These are phyloP conservation scores for Seriola aureovittata DNA, from an alignment of 2,113 vertebrate species.

Conservation along the genomic window DNA sequence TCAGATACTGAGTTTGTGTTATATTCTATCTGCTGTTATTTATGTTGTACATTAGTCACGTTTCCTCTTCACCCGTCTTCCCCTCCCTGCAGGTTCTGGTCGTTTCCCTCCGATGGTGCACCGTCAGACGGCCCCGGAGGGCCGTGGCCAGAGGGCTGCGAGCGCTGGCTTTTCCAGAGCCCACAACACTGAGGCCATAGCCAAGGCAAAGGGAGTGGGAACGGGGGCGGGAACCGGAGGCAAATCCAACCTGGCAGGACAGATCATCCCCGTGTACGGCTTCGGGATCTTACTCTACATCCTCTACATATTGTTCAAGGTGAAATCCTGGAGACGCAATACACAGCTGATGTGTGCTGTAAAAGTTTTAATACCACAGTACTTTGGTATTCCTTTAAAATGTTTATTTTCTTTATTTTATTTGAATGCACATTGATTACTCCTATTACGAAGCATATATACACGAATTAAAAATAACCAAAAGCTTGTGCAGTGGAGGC, in stretches of 20 bases:
- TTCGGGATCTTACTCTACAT: constrained; percentile 98
- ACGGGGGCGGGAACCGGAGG: constrained; percentile 67
- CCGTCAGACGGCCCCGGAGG: constrained; percentile 78
- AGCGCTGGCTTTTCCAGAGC: constrained; percentile 85
- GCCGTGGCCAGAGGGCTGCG: constrained; percentile 65
- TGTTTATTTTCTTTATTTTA: too few relatives aligned
- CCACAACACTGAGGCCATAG: constrained; percentile 88
- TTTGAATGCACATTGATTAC: too few relatives aligned
- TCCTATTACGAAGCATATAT: too few relatives aligned
- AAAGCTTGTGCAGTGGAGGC: too few relatives aligned
- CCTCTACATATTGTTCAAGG: constrained; percentile 97
- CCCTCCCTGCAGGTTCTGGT: constrained; percentile 71
- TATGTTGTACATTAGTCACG: neutral
- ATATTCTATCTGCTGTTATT: too few relatives aligned
- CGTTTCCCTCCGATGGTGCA: constrained; percentile 88
- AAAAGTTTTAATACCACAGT: too few relatives aligned
- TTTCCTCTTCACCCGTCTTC: constrained; percentile 6
- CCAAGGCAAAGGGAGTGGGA: constrained; percentile 87
- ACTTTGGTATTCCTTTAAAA: too few relatives aligned
- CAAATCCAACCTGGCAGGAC: constrained; percentile 93
- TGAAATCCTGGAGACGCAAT: constrained; percentile 63
- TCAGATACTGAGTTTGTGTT: too few relatives aligned
- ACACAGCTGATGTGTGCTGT: neutral
- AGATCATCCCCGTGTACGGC: constrained; percentile 97
- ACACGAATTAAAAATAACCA: too few relatives aligned